Evolutionary conservation across 2,113 vertebrate species (phyloP).

Genomic region (Coryphaenoides rupestris): DNA sequence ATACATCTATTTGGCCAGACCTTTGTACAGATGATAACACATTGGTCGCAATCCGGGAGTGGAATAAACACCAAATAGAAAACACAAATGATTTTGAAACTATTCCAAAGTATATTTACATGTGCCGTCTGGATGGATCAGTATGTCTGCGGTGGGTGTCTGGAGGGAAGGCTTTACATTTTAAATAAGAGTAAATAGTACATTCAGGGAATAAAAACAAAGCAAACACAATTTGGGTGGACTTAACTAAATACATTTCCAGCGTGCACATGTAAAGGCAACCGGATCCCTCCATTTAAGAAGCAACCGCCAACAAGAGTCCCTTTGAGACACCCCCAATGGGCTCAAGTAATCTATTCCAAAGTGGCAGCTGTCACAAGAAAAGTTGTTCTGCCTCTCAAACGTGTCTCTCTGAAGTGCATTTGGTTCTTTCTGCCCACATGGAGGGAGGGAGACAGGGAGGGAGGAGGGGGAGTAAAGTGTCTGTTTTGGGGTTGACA

Average conservation of each 20-base stretch:
- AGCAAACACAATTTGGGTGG: constrained; percentile 27
- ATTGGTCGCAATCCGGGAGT: constrained; percentile 33
- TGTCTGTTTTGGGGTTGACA: constrained; percentile 54
- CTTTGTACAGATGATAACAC: constrained; percentile 55
- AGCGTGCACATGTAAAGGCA: constrained; percentile 41
- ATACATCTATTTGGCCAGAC: constrained; percentile 62
- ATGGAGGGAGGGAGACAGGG: constrained; percentile 57
- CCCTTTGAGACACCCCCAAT: constrained; percentile 63
- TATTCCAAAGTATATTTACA: neutral
- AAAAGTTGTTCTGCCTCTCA: constrained; percentile 71
- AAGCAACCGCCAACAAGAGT: constrained; percentile 55
- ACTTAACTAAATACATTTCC: constrained; percentile 45
- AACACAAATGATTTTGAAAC: neutral
- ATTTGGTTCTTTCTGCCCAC: constrained; percentile 62
- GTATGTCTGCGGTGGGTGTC: neutral
- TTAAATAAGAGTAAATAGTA: constrained; percentile 14
- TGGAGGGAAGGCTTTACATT: constrained; percentile 3
- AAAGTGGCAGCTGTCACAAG: constrained; percentile 75
- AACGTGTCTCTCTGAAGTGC: constrained; percentile 61
- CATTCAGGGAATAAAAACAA: constrained; percentile 29
- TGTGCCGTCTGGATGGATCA: neutral
- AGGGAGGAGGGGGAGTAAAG: constrained; percentile 40
- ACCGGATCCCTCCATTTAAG: constrained; percentile 66
- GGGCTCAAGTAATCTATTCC: constrained; percentile 70
- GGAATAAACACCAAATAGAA: constrained; percentile 30